Conservation (phyloP, 1,140 invertebrate genomes). For the Galleria mellonella region DNA sequence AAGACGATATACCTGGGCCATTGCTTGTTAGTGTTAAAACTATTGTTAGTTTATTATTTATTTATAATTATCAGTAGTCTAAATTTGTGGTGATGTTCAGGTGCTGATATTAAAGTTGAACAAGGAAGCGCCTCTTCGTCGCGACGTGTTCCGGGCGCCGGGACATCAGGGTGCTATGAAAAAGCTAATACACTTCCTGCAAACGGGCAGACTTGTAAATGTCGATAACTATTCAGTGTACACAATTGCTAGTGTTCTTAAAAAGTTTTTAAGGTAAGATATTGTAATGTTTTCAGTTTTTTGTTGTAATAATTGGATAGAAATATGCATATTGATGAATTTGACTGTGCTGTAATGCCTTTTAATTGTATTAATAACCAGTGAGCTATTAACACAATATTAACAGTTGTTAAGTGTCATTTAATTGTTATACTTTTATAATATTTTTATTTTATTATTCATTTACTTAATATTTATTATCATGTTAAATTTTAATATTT, state of each 20-base stretch:
- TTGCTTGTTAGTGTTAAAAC: conserved; percentile 80
- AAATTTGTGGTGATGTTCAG: conserved; percentile 60
- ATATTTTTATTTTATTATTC: no score
- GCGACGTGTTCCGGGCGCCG: conserved; percentile 95
- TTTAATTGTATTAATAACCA: no score
- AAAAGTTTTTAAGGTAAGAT: conserved; percentile 89
- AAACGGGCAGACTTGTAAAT: conserved; percentile 96
- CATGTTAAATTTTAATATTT: no score
- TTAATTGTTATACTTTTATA: no score
- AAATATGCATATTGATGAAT: no score
- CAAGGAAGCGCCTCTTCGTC: conserved; percentile 93
- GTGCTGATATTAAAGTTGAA: conserved; percentile 95
- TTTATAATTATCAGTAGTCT: conserved; percentile 3
- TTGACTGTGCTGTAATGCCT: no score
- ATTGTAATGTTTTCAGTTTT: neutral
- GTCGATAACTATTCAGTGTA: conserved; percentile 98
- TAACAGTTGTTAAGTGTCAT: no score
- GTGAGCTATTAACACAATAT: no score
- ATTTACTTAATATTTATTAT: no score
- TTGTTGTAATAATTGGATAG: neutral
- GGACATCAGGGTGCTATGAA: conserved; percentile 97
- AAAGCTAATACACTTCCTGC: conserved; percentile 95
- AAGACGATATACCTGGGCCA: conserved; percentile 93
- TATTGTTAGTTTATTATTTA: neutral
- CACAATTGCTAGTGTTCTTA: conserved; percentile 98